Percentiles rank a stretch among this genome's conserved stretches.
Conservation (phyloP, 2,888 invertebrate genomes). For the Acheta domesticus region DNA sequence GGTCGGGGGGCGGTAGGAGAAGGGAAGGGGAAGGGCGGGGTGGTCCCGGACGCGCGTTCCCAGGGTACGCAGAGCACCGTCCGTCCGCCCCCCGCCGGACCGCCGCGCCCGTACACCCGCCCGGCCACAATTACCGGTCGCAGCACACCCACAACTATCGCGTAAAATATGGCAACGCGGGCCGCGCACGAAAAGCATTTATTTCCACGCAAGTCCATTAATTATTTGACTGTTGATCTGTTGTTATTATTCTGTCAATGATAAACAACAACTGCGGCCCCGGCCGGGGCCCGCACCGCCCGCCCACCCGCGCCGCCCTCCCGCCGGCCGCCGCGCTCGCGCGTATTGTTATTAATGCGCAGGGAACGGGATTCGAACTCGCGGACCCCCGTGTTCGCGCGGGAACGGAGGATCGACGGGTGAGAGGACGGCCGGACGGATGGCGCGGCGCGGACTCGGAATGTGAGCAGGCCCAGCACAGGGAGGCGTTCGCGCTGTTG, state of each 20-base stretch:
- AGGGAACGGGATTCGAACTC: conserved; percentile 5
- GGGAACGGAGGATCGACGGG: background rate
- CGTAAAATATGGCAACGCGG: background rate
- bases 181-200: conserved; percentile 10
- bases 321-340: background rate
- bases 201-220: conserved; percentile 18
- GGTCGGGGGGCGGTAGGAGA: background rate
- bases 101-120: background rate
- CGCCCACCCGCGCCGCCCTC: background rate
- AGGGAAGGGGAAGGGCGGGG: background rate
- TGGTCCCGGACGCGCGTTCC: background rate
- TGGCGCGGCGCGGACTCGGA: no score
- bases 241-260: conserved; percentile 18
- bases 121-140: background rate
- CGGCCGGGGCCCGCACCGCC: background rate
- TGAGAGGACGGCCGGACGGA: no score
- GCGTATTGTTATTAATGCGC: conserved; percentile 18
- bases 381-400: background rate
- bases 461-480: no score
- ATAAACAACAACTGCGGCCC: conserved; percentile 18
- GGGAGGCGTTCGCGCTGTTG: no score
- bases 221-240: conserved; percentile 18
- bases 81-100: background rate
- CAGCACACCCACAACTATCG: conserved; percentile 18
- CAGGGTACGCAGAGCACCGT: background rate